Evolutionary conservation across 2,888 invertebrate genomes (phyloP).

Genomic region (Drosophila quinaria): DNA sequence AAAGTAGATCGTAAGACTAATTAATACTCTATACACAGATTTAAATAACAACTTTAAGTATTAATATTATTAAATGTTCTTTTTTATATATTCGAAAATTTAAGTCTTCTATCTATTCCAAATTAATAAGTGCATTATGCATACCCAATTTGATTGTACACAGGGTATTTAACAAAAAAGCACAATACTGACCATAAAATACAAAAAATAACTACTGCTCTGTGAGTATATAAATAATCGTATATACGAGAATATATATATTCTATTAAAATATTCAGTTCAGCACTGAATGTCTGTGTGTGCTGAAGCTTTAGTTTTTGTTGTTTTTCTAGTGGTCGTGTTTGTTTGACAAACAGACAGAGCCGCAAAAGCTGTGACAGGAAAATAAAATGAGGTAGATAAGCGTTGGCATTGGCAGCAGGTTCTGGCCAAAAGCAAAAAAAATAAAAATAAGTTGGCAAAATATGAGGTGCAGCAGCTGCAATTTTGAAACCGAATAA

Average conservation of each 20-base stretch:
- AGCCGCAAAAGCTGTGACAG: conserved; percentile 42
- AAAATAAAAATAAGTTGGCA: background rate
- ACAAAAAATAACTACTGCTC: background rate
- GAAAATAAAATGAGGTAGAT: conserved; percentile 39
- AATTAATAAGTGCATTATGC: background rate
- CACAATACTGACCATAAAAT: conserved; percentile 5
- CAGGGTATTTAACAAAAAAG: background rate
- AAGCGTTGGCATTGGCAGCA: conserved; percentile 5
- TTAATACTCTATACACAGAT: background rate
- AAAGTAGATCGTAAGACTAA: background rate
- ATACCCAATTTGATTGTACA: background rate
- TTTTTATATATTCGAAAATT: background rate
- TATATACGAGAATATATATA: background rate
- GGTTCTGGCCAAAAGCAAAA: background rate
- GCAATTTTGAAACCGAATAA: conserved; percentile 17
- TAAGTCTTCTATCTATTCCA: too few species aligned
- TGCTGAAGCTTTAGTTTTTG: conserved; percentile 13
- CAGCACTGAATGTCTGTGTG: conserved; percentile 4
- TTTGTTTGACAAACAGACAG: conserved; percentile 37
- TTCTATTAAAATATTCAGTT: conserved; percentile 1
- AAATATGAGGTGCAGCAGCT: conserved; percentile 25
- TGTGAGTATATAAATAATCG: conserved; percentile 1
- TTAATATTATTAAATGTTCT: background rate
- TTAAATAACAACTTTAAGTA: background rate
- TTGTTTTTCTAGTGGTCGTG: conserved; percentile 20